Percentiles rank a stretch among this genome's conserved stretches.
Conservation (phyloP, 37 sponge, comb jelly and placozoan genomes). For the Beroe ovata region DNA sequence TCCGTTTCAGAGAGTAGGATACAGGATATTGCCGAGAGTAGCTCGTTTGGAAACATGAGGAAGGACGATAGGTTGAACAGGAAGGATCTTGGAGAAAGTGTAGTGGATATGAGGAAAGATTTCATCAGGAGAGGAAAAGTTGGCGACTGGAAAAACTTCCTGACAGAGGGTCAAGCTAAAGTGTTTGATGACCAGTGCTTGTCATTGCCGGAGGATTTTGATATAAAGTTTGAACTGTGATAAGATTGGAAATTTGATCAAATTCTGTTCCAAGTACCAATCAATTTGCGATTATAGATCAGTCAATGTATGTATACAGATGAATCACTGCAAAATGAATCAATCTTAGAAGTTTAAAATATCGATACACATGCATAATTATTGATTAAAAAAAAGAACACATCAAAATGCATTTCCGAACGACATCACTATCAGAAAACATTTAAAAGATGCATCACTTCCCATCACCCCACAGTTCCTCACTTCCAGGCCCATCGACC, state of each 20-base stretch:
- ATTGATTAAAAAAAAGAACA: no score
- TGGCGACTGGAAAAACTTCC: neutral
- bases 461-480: neutral
- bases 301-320: no score
- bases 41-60: neutral
- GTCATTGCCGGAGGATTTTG: neutral
- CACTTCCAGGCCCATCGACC: neutral
- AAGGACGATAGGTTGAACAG: neutral
- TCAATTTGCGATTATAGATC: no score
- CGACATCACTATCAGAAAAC: no score
- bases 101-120: neutral
- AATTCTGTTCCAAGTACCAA: no score
- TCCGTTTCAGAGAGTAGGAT: neutral
- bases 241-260: no score
- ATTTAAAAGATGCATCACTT: no score
- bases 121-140: neutral
- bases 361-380: no score
- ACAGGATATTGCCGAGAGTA: neutral
- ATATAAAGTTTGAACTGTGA: neutral
- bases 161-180: neutral
- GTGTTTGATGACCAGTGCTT: neutral
- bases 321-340: no score
- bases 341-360: no score
- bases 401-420: no score
- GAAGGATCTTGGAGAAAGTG: neutral